Evolutionary conservation across 2,797 vertebrate species (phyloP), one percentile per base, ranked within the genome.

Genomic region (Xyrichtys novacula): DNA sequence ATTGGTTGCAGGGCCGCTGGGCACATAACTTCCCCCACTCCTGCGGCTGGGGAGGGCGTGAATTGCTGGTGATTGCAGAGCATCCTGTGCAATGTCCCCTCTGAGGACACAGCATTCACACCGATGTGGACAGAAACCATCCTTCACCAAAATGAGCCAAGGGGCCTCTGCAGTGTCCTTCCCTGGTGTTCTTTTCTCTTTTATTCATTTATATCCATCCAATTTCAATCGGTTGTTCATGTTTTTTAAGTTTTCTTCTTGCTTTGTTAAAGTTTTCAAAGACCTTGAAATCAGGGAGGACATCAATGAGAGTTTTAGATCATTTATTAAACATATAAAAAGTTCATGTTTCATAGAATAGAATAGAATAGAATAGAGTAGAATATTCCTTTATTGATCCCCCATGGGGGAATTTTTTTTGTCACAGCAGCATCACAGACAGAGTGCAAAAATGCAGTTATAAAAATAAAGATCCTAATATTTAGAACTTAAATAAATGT

Each of bases 61-160:
- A 63, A 47, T 42, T 43, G 59, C 10, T 17, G 1, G 76, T 80
- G 82, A 87, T 84, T 88, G 80, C 79, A 12, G 34, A 66, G 54
- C 22, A n/a, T 78, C 74, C 48, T 70, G 64, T 36, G 0, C 54
- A 57, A 77, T 57, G 60, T 81, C 69, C 65, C 63, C 67, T 78
- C 40, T 29, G 34, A 85, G 84, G 81, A 82, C 16, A 7, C 19
- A 63, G 64, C 57, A 66, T 65, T 86, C 64, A 73, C 36, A 52
- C 49, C 54, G 46, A 71, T 76, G 38, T 71, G 77, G 71, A 76
- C 65, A 32, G 26, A 55, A 61, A 53, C 57, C 68, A 80, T 86
- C 32, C 61, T 80, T 88, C 61, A 83, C 67, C 28, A 40, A 58
- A 88, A 83, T 78, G 69, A 89, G 80, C 65, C 56, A 4, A 32